Base-by-base conservation (phyloP, 1,140 invertebrate genomes). In the Bombus consobrinus region DNA sequence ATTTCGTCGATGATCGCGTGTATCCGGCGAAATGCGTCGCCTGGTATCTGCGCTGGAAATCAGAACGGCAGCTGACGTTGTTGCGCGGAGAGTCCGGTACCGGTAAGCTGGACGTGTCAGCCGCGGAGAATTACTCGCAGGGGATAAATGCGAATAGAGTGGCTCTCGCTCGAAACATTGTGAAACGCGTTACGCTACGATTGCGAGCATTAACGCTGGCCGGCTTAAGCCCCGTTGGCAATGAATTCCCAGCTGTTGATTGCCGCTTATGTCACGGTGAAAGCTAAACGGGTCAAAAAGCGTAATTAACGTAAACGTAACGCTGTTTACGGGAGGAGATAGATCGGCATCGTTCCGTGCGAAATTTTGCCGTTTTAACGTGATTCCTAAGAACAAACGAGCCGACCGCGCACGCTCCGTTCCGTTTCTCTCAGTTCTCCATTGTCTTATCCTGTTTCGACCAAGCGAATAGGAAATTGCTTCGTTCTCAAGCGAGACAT, bases 251-350 rank as follows among this genome's bases (percentile, higher is more conserved):
- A 57, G 43, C 10, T 41, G 83, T 72, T 71, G 83, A 79, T 79
- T 34, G 64, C 64, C 62, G 62, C 34, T 77, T 69, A 37, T 79
- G 83, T 79, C 76, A 47, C 75, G 76, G 83, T 84, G 83, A 84
- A 84, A 84, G 83, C 83, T 62, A 79, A 84, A 62, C 75, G 76
- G 83, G 83, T 84, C 76, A 84, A 79, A 84, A 84, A 76, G 64
- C 75, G 68, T 71, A 72, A 84, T 79, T 79, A 79, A 72, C 68
- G 83, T 43, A 34, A 59, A 62, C 66, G 83, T 72, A 74, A 68
- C 41, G 41, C 15, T 68, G 37, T 77, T 77, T 77, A 69, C 43
- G 15, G 47, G 9, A 15, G 5, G 12, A 66, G 74, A 59, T 76
- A 76, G 53, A 32, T 28, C n/a, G 34, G 25, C 47, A 34, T 75